Evolutionary conservation across 2,888 invertebrate genomes (phyloP), one percentile per base, ranked within the genome.

Genomic region (Monopis laevigella): DNA sequence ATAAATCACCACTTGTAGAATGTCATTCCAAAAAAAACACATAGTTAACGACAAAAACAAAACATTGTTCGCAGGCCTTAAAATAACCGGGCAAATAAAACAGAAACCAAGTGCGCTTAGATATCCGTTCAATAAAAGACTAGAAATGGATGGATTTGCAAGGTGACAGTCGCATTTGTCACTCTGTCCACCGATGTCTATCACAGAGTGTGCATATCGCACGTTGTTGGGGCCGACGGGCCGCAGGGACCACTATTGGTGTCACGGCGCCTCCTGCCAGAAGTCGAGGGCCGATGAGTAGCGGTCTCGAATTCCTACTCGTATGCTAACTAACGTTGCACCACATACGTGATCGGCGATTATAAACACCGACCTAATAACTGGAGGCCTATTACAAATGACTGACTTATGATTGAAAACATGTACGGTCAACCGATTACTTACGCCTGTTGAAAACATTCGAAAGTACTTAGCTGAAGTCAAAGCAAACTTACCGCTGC

Each of bases 261-360:
- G 77, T 73, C 78, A 77, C 62, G 58, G 61, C n/a, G n/a, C n/a
- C n/a, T 61, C 51, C 48, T 52, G 51, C 47, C 52, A 50, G 48
- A 56, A 51, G 58, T 51, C 53, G 60, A 67, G 72, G 72, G 65
- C 72, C 73, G 8, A 16, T 16, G 64, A 68, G 68, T 80, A 80
- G 80, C 80, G 80, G 80, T 73, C 69, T 67, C 75, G 53, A 73
- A 80, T 78, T 74, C 80, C 78, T 68, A 60, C 71, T 75, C 77
- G 77, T 78, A 77, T 75, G 74, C 72, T n/a, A n/a, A n/a, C 70
- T 65, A 69, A 69, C 68, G 56, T 65, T 63, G 48, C 42, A 44
- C 29, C 52, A 52, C 57, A 63, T 74, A 77, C 77, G 75, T 77
- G 78, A 56, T 52, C 61, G 53, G 58, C 55, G 54, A 58, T 13